Evolutionary conservation across 92 coral and sea anemone species (phyloP), one percentile per base, ranked within the genome.

Genomic region (Heliopora coerulea): DNA sequence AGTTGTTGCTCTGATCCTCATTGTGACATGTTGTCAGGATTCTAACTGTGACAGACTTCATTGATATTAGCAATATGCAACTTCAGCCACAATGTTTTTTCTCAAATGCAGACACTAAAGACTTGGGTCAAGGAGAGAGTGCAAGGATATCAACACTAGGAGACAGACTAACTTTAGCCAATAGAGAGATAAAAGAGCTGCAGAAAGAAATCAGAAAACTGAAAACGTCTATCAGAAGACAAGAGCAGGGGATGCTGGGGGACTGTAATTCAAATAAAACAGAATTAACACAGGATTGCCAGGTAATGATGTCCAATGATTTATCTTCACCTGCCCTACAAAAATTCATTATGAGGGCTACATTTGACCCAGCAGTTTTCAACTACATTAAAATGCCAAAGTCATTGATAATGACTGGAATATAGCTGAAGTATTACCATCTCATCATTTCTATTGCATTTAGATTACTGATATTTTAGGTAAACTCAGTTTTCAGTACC

Each of bases 241-340:
- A 69, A 50, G 39, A 66, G 27, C 49, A 10, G 32, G 62, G 76
- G 17, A 44, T 13, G 21, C 48, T 13, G 34, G 76, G 49, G 62
- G 48, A 19, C 28, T 56, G 61, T 69, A 39, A 14, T 18, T 50
- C 76, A 19, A 69, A 69, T 40, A 49, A 49, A 35, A 69, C 76
- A 24, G 48, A 29, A 37, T 31, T 69, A 34, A 69, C 76, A 49
- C 19, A 26, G 26, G 76, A 69, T 1, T 69, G 76, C 20, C 62
- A 69, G 76, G 76, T 69, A 48, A 1, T 33, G 27, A 3, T 28
- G n/a, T n/a, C n/a, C 15, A 1, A 2, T 33, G 10, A 15, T 6
- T 6, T 6, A 15, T 15, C n/a, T 46, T 46, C 7, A 46, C 15
- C 10, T 7, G 52, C 8, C n/a, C n/a, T n/a, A n/a, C n/a, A n/a